phyloP scores from a whole-genome alignment of 2,113 vertebrate genomes.

The Raja brachyura region DNA sequence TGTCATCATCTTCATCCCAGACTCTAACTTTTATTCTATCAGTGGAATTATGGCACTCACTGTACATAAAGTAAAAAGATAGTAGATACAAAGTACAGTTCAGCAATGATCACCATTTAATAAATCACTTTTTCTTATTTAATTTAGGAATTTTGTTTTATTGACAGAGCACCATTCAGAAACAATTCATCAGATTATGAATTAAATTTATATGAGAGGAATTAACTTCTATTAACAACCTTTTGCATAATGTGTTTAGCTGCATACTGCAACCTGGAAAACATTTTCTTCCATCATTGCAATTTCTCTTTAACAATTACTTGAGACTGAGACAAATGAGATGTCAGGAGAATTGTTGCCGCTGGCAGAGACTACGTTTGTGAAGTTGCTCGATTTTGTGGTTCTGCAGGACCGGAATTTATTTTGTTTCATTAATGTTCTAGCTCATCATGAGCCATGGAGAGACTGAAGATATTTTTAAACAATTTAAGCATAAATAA shows the following conservation, averaged over 20 bases:
- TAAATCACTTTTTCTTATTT: neutral
- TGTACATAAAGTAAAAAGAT: conserved; percentile 50
- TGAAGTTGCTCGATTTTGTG: neutral
- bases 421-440: neutral
- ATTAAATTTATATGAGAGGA: neutral
- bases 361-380: neutral
- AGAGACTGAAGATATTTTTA: neutral
- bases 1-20: conserved; percentile 97
- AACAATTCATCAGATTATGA: neutral
- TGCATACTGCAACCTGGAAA: neutral
- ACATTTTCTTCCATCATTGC: neutral
- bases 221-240: neutral
- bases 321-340: neutral
- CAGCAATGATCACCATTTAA: no score
- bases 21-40: conserved; percentile 96
- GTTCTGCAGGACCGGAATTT: neutral
- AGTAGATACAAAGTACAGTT: neutral
- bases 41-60: conserved; percentile 95
- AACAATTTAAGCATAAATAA: neutral
- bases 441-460: neutral
- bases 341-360: neutral
- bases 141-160: neutral
- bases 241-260: neutral
- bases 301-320: conserved; percentile 11
- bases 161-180: neutral